phyloP scores from a whole-genome alignment of 2,888 invertebrate species.

The Nephrotoma flavescens region DNA sequence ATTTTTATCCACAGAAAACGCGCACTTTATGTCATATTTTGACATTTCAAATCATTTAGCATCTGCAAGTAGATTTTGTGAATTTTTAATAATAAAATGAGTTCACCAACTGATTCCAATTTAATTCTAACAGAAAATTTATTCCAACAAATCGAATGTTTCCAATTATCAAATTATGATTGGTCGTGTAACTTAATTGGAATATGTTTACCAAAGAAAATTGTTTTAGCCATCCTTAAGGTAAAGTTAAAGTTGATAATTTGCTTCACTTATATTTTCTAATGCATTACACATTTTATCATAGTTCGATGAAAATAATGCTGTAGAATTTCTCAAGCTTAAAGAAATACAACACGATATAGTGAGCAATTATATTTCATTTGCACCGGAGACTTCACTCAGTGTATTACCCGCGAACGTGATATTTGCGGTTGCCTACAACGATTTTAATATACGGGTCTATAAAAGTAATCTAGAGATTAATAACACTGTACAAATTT shows the following conservation, averaged over 20 bases:
- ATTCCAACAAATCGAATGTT: slow-evolving; percentile 37
- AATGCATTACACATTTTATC: background rate
- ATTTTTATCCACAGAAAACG: background rate
- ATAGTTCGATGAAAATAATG: slow-evolving; percentile 15
- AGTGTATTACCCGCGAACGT: slow-evolving; percentile 39
- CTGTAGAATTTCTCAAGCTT: slow-evolving; percentile 38
- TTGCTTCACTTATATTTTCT: background rate
- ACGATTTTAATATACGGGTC: slow-evolving; percentile 39
- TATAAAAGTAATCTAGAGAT: slow-evolving; percentile 40
- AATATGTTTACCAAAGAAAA: slow-evolving; percentile 40
- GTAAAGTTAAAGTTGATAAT: slow-evolving; percentile 22
- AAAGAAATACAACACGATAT: slow-evolving; percentile 40
- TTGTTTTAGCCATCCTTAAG: slow-evolving; percentile 39
- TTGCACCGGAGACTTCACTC: slow-evolving; percentile 47
- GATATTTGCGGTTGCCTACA: slow-evolving; percentile 34
- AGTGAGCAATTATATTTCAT: slow-evolving; percentile 38
- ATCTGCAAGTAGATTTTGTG: background rate
- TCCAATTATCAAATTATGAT: slow-evolving; percentile 46
- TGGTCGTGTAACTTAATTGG: slow-evolving; percentile 49
- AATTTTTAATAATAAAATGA: background rate
- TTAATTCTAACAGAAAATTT: slow-evolving; percentile 26
- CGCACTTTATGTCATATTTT: background rate
- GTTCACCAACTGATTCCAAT: background rate
- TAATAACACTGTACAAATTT: slow-evolving; percentile 25
- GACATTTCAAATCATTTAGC: background rate